These are phyloP conservation scores for Parotia lawesii DNA, from an alignment of 2,113 vertebrate genomes.

Conservation along the genomic window DNA sequence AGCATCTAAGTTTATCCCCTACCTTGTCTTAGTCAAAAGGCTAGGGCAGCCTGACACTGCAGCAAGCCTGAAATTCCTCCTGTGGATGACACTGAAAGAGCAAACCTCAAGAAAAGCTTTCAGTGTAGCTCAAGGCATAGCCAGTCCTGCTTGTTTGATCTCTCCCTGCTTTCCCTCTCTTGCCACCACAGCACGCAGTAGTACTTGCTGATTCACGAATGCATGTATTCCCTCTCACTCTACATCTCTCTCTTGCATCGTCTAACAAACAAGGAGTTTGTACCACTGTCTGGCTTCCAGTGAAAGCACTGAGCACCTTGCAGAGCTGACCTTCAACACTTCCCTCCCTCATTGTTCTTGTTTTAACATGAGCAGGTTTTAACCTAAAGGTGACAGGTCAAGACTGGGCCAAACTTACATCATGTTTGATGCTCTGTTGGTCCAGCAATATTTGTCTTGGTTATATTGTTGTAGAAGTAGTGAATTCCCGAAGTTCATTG, in stretches of 20 bases:
- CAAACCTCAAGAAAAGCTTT: background rate
- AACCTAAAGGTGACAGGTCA: background rate
- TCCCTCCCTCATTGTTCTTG: background rate
- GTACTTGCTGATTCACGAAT: background rate
- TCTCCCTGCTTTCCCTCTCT: background rate
- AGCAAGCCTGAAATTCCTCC: background rate
- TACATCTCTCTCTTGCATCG: background rate
- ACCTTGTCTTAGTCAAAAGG: background rate
- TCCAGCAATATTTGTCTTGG: background rate
- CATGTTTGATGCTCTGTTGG: background rate
- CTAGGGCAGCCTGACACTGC: background rate
- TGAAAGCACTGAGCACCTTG: background rate
- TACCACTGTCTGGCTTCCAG: background rate
- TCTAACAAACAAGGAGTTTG: background rate
- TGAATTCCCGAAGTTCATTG: background rate
- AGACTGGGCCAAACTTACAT: background rate
- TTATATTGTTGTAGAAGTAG: background rate
- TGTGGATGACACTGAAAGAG: background rate
- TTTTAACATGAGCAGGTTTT: background rate
- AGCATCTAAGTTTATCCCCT: background rate
- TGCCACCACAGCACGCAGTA: background rate
- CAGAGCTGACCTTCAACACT: background rate
- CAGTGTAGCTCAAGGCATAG: background rate
- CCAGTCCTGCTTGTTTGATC: background rate
- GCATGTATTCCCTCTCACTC: background rate